Base-by-base conservation (phyloP, 2,113 vertebrate genomes). In the Odocoileus virginianus region DNA sequence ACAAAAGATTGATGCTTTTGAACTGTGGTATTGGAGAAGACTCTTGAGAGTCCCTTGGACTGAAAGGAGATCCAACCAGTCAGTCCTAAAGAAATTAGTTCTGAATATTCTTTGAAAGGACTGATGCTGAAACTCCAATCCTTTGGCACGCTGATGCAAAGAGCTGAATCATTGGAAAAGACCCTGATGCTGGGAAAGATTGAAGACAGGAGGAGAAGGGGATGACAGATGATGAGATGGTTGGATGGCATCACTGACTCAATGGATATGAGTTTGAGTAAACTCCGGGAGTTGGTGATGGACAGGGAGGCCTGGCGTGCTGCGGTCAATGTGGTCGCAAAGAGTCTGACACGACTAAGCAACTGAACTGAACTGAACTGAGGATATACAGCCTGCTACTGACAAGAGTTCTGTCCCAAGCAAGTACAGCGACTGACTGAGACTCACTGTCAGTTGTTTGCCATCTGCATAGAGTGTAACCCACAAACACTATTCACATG, bases 321-420 rank as follows among this genome's bases (percentile, higher is more conserved):
- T 21, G 17, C 9, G 5, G 17, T 36, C 1, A 0, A 71, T 21
- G 19, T 0, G 1, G 17, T 19, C 4, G 4, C n/a, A 19, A n/a
- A 67, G n/a, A 21, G 64, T 71, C 19, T 21, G 19, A 71, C 19
- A 71, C 6, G 9, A 71, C 19, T 40, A n/a, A 40, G n/a, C 19
- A 23, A 23, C n/a, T 71, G 19, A 36, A 71, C 15, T 64, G 61
- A n/a, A 9, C n/a, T 23, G n/a, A 71, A 71, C 17, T 71, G 67
- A 36, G 67, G 9, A 71, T 23, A 40, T 40, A 40, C n/a, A 95
- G 25, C 15, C 14, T 40, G 8, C 30, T 55, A 2, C 33, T 87
- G 43, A 92, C 1, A 11, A 54, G 30, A 91, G 78, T 86, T 91
- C 78, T 95, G 5, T 60, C 2, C 57, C 16, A 85, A 76, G 78